Base-by-base conservation (phyloP, 2,113 vertebrate species). In the Panthera tigris region DNA sequence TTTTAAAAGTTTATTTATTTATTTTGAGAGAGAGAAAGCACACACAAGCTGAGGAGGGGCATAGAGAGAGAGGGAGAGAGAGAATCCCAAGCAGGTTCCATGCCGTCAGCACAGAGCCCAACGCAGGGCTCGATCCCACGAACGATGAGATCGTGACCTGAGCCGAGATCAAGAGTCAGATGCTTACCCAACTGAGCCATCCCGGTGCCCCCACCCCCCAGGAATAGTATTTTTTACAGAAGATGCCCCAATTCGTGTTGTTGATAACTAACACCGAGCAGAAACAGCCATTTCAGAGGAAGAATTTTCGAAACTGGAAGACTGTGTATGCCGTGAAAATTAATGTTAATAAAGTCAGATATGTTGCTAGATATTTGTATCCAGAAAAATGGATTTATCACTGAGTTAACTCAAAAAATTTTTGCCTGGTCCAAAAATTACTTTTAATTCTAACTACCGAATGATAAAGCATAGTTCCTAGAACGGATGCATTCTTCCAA, bases 161-260 rank as follows among this genome's bases (percentile, higher is more conserved):
- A 61, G 57, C 57, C 8, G 57, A 61, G 21, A 61, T 61, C 57
- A 8, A 61, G 57, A 61, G 57, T 61, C 21, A 0, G 21, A 61
- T 1, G 57, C 57, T 61, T 23, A 7, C 57, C 57, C 57, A 2
- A 61, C 57, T 61, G 18, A 61, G 57, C 16, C 55, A 57, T 18
- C 55, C 57, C 3, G 2, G 19, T 1, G 3, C 21, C 21, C 21
- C 57, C 8, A 45, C 45, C 66, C 57, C 21, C 8, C 11, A 50
- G 50, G 81, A 66, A 25, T 16, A 36, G 15, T 19, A 19, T 48
- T 61, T n/a, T 84, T 71, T 29, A 33, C 41, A 21, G 4, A 84
- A 48, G 12, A 50, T 2, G 16, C 16, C 78, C 48, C 45, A 29
- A 18, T n/a, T 3, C 3, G 0, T 2, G 4, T 0, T 41, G 31